Base-by-base conservation (phyloP, 2,888 invertebrate genomes). In the Sipha maydis region DNA sequence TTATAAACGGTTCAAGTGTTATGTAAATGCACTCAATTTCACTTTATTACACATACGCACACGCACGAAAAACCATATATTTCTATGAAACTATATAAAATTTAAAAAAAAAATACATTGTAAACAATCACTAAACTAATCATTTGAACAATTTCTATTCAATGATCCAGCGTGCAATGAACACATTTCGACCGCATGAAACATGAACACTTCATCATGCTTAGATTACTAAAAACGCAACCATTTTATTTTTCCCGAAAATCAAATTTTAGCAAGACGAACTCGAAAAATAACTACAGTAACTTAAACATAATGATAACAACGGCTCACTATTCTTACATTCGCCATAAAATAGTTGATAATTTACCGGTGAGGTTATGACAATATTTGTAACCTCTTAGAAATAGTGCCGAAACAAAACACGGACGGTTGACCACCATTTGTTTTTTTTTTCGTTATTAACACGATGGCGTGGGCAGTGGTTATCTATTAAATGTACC, bases 261-360 rank as follows among this genome's bases (percentile, higher is more conserved):
- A 73, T 5, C 69, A 11, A 41, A 69, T 19, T 5, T 5, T 17
- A 21, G 34, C 54, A 17, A 3, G 48, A 28, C 28, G 7, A 83
- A 71, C 71, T 31, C 71, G 31, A 73, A 83, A 83, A 83, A 54
- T n/a, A 19, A 75, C 11, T 31, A 67, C 1, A 9, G 25, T 56
- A 86, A 86, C 86, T 86, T 48, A 41, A 86, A 86, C 78, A 73
- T 21, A 38, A 61, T 86, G 86, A 86, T 86, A 86, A 86, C 86
- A 86, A 86, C 86, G 86, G 86, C 80, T 80, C 79, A 79, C 86
- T 17, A 69, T 54, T 28, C 28, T 28, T 80, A 73, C 38, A 31
- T 34, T n/a, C 38, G 14, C 38, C 14, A 61, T 19, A 80, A 8
- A 67, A 67, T 56, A 38, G 75, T 41, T 84, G 84, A 76, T 84